phyloP scores from a whole-genome alignment of 2,888 invertebrate genomes.

The Drosophila nr. fundita region DNA sequence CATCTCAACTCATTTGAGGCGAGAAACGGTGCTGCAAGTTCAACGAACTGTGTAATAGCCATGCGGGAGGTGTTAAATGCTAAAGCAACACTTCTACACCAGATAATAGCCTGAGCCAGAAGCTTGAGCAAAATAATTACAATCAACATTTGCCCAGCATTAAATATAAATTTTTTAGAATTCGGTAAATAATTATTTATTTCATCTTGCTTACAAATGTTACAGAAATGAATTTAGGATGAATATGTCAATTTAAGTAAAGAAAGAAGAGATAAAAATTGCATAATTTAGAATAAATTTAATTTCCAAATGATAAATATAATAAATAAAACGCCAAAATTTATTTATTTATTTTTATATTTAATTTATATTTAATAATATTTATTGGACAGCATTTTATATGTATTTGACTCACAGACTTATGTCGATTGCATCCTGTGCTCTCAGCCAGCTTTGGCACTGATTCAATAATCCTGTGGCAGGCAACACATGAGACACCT shows the following conservation, averaged over 20 bases:
- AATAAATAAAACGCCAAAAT: neutral
- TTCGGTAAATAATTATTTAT: neutral
- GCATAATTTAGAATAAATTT: neutral
- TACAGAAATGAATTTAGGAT: neutral
- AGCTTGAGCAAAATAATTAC: neutral
- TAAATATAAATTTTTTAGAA: neutral
- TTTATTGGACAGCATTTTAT: neutral
- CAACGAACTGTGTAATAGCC: constrained; percentile 30
- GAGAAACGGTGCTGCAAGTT: constrained; percentile 21
- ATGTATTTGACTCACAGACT: neutral
- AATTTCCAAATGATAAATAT: neutral
- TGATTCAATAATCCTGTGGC: constrained; percentile 32
- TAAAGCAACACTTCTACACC: constrained; percentile 3
- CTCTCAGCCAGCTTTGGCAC: neutral
- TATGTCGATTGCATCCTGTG: neutral
- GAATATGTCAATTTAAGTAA: neutral
- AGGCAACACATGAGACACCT: constrained; percentile 47
- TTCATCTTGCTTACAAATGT: neutral
- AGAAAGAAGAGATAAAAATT: neutral
- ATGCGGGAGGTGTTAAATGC: neutral
- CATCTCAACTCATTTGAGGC: neutral
- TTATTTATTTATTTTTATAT: neutral
- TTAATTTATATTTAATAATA: neutral
- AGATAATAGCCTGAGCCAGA: neutral
- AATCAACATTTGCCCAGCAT: neutral